A percentile compares a stretch with the other conserved stretches of the same genome.
Conservation (phyloP, 2,888 invertebrate species). For the Andricus quercusramuli region DNA sequence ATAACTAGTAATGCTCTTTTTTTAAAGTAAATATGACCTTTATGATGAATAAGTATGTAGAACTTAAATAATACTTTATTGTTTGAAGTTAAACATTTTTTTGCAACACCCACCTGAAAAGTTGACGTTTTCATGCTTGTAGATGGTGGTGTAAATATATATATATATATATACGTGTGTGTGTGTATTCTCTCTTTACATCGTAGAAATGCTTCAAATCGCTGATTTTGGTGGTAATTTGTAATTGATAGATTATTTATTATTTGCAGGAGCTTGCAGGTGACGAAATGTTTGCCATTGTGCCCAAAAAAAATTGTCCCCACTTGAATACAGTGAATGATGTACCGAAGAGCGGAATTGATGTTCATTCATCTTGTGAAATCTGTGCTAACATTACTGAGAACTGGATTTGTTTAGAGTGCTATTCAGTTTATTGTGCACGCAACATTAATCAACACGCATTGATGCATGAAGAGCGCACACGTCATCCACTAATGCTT, state of each 20-base stretch:
- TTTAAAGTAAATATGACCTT: too few relatives aligned
- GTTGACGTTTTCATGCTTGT: too few relatives aligned
- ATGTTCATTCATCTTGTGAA: constrained; percentile 80
- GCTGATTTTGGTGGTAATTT: too few relatives aligned
- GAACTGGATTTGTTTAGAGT: constrained; percentile 89
- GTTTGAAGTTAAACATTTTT: too few relatives aligned
- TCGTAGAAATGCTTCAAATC: too few relatives aligned
- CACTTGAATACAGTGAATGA: constrained; percentile 83
- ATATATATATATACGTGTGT: too few relatives aligned
- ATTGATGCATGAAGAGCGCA: constrained; percentile 83
- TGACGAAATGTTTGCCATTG: constrained; percentile 87
- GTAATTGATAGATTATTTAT: neutral
- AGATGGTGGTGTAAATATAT: too few relatives aligned
- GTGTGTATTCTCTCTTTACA: too few relatives aligned
- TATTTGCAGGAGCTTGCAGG: constrained; percentile 81
- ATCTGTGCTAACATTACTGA: constrained; percentile 84
- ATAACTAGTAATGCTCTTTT: too few relatives aligned
- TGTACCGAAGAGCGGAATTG: constrained; percentile 81
- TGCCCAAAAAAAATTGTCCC: constrained; percentile 87
- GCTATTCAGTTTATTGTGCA: constrained; percentile 86
- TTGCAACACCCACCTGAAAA: too few relatives aligned
- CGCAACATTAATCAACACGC: constrained; percentile 90
- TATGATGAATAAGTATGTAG: too few relatives aligned
- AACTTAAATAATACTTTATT: too few relatives aligned
- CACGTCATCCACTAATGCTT: constrained; percentile 87